Evolutionary conservation across 2,888 invertebrate genomes (phyloP).

Genomic region (Invenusta paracnida): DNA sequence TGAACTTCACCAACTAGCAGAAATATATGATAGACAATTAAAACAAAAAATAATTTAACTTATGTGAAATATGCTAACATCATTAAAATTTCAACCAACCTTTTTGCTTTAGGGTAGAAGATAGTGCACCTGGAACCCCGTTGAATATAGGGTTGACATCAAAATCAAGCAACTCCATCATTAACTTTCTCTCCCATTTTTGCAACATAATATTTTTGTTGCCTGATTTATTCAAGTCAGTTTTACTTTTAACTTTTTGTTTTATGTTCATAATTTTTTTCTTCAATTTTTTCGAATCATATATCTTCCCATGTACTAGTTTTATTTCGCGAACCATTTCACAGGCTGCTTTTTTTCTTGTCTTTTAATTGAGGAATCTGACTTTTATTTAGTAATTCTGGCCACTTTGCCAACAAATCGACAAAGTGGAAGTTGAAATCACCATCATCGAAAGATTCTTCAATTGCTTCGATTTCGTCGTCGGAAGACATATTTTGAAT

Average conservation of each 20-base stretch:
- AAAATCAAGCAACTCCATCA: not conserved
- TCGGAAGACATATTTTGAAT: not conserved
- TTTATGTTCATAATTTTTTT: not conserved
- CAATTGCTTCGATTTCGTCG: not conserved
- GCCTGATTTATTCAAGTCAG: not conserved
- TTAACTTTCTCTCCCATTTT: not conserved
- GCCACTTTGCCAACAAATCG: not conserved
- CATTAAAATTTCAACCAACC: not conserved
- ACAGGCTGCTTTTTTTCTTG: not conserved
- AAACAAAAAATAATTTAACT: not conserved
- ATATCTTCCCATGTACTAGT: not conserved
- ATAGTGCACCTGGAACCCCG: not conserved
- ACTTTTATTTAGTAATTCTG: not conserved
- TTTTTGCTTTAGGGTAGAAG: not conserved
- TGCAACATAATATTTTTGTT: not conserved
- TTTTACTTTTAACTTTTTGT: not conserved
- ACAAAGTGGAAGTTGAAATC: not conserved
- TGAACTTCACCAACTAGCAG: not conserved
- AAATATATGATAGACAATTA: not conserved
- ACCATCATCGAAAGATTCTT: not conserved
- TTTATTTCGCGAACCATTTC: not conserved
- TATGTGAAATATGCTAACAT: not conserved
- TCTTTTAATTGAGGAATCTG: not conserved
- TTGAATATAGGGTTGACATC: not conserved
- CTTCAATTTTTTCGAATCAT: not conserved